Evolutionary conservation across 2,888 invertebrate genomes (phyloP).

Genomic region (Chymomyza caudatula): DNA sequence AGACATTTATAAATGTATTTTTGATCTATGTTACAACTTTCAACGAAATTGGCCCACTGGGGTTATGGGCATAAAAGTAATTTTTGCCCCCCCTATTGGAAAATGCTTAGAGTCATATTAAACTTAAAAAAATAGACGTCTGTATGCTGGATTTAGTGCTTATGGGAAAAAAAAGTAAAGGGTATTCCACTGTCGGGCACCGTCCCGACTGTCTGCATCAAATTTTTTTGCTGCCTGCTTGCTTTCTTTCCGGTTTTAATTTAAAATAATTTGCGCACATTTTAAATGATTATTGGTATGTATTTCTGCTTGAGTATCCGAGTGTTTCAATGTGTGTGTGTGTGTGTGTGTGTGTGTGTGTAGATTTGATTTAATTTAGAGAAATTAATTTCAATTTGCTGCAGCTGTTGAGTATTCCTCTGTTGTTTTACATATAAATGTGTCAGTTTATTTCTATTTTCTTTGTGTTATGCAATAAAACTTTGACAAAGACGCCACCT

Average conservation of each 20-base stretch:
- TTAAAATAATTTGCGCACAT: constrained; percentile 37
- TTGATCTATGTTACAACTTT: too few relatives aligned
- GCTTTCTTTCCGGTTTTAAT: constrained; percentile 2
- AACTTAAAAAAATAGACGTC: too few relatives aligned
- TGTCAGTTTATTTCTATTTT: neutral
- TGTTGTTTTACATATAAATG: neutral
- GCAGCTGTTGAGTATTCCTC: neutral
- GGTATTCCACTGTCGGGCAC: too few relatives aligned
- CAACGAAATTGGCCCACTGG: too few relatives aligned
- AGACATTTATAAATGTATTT: too few relatives aligned
- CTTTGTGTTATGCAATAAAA: neutral
- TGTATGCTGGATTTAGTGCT: too few relatives aligned
- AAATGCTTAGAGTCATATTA: too few relatives aligned
- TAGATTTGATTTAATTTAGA: neutral
- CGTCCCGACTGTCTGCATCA: too few relatives aligned
- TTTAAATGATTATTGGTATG: constrained; percentile 8
- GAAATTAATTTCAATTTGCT: constrained; percentile 3
- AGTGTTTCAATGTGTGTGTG: neutral
- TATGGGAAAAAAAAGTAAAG: too few relatives aligned
- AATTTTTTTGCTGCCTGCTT: neutral
- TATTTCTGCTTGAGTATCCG: neutral
- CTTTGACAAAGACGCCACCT: neutral
- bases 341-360: neutral
- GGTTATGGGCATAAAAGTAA: too few relatives aligned
- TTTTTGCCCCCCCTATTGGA: too few relatives aligned